A percentile compares a stretch with the other conserved stretches of the same genome.
Conservation (phyloP, 2,888 invertebrate species). For the Lithophane leautieri region DNA sequence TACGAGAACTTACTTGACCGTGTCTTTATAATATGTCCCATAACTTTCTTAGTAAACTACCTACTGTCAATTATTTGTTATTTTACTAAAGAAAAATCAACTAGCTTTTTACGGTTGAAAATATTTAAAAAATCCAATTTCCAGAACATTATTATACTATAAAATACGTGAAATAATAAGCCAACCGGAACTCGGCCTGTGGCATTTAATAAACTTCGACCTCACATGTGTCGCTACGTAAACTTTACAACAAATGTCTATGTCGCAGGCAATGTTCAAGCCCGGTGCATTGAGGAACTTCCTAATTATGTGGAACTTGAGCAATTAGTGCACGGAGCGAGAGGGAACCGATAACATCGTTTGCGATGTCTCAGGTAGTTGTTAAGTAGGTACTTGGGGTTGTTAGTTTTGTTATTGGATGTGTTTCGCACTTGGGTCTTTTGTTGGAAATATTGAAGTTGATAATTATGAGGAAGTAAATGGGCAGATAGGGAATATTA, state of each 20-base stretch:
- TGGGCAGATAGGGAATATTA: neutral
- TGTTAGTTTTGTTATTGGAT: slow-evolving; percentile 16
- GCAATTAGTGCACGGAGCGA: slow-evolving; percentile 38
- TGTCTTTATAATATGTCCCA: too few species aligned
- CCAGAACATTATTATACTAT: neutral
- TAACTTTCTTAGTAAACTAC: neutral
- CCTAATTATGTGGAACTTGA: slow-evolving; percentile 44
- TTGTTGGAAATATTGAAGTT: neutral
- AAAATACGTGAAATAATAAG: slow-evolving; percentile 27
- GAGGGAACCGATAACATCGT: slow-evolving; percentile 26
- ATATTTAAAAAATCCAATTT: too few species aligned
- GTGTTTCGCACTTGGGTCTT: neutral
- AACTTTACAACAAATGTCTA: slow-evolving; percentile 67
- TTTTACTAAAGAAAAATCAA: too few species aligned
- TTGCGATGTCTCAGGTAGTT: slow-evolving; percentile 36
- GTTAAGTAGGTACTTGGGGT: slow-evolving; percentile 1
- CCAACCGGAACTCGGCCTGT: slow-evolving; percentile 30
- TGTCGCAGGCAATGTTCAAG: slow-evolving; percentile 60
- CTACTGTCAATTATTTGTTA: neutral
- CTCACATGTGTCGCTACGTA: slow-evolving; percentile 62
- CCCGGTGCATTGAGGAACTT: slow-evolving; percentile 40
- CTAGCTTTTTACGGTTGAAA: too few species aligned
- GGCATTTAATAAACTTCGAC: slow-evolving; percentile 70
- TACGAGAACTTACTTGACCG: neutral
- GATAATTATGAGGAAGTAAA: neutral